Conservation (phyloP, 2,888 invertebrate genomes). For the Melieria omissa region DNA sequence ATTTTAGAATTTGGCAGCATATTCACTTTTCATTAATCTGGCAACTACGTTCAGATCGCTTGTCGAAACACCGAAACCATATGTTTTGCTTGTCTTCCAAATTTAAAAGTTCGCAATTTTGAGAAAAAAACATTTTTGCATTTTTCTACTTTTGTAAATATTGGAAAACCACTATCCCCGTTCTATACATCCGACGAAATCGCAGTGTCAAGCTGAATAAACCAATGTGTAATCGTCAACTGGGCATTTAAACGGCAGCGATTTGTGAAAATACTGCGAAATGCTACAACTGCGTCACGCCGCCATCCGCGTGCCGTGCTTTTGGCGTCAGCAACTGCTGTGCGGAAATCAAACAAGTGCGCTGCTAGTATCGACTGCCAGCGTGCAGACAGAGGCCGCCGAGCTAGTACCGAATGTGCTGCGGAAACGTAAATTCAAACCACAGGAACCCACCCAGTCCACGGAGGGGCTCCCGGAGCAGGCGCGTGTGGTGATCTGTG, state of each 20-base stretch:
- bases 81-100: too few relatives aligned
- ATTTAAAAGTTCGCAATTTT: not conserved
- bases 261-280: too few relatives aligned
- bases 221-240: too few relatives aligned
- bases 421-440: conserved; percentile 60
- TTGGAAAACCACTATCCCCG: not conserved
- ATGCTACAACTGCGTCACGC: not conserved
- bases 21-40: too few relatives aligned
- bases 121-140: not conserved
- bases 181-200: too few relatives aligned
- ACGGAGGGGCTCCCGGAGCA: conserved; percentile 50
- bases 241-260: too few relatives aligned
- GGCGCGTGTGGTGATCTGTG: conserved; percentile 74
- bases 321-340: conserved; percentile 25
- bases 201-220: too few relatives aligned
- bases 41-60: too few relatives aligned
- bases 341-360: not conserved
- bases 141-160: conserved; percentile 4
- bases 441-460: conserved; percentile 50
- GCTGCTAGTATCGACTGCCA: not conserved
- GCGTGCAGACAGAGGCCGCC: conserved; percentile 15
- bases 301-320: not conserved
- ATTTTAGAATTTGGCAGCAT: too few relatives aligned
- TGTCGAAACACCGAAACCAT: too few relatives aligned
- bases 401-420: conserved; percentile 51